Base-by-base conservation (phyloP, 2,797 vertebrate genomes). In the Darevskia mixta region DNA sequence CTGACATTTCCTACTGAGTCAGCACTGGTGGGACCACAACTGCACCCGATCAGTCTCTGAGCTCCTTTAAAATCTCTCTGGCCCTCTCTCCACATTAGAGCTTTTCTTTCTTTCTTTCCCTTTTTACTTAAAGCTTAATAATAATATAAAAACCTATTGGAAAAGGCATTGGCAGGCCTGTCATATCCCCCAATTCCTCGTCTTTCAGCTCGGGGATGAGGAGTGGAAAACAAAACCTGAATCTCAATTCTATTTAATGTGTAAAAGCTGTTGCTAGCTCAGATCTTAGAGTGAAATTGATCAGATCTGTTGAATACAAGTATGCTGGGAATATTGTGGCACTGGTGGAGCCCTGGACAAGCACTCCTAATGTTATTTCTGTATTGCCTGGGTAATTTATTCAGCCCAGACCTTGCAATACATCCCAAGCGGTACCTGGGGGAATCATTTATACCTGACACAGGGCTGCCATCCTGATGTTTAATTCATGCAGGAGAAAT, bases 391-490 rank as follows among this genome's bases (percentile, higher is more conserved):
- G 95, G 92, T 97, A 97, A 98, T 98, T 97, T 97, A 98, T 97
- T 97, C 97, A 96, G 91, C 93, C 95, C 93, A 94, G 96, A 94
- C 92, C 95, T 93, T 92, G 92, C 94, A 96, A 96, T 96, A 95
- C 90, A 89, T 91, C 83, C 85, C 87, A 93, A 83, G 61, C 61
- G 23, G 79, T 89, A 90, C 91, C 94, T 95, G 95, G 93, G 95
- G 94, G 96, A 95, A 94, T 86, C 25, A 25, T 91, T 90, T 94
- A 94, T 96, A 97, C 94, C 95, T 97, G 97, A 97, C 93, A 93
- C 93, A 91, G 95, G 96, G 95, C 96, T 96, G 97, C 97, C 91
- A 95, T 96, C 95, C 95, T 97, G 97, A 98, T 97, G 96, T 95
- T 95, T 95, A 95, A 95, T 95, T 95, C 95, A 96, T 96, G 91